A percentile compares a stretch with the other conserved stretches of the same genome.
Conservation (phyloP, 64 coral and sea anemone species). For the Acropora tenuis region DNA sequence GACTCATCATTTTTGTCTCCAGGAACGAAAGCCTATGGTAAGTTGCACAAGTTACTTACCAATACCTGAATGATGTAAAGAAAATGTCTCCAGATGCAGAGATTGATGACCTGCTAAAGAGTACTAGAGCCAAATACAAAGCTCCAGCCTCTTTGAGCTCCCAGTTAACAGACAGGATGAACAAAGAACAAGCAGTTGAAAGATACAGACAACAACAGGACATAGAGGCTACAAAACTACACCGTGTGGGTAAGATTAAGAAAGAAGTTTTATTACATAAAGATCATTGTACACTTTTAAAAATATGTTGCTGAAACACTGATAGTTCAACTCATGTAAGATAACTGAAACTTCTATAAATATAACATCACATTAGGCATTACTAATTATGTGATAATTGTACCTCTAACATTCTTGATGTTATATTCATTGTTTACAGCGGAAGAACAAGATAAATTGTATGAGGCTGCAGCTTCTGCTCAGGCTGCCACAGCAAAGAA, state of each 20-base stretch:
- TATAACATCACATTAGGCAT: not conserved
- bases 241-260: not conserved
- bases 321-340: not conserved
- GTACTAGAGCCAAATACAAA: not conserved
- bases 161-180: not conserved
- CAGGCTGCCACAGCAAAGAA: not conserved
- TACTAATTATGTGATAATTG: too few species aligned
- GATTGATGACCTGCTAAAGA: not conserved
- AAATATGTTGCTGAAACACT: too few species aligned
- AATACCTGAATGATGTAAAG: slow-evolving; percentile 17
- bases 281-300: not conserved
- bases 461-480: not conserved
- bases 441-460: not conserved
- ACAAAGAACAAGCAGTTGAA: not conserved
- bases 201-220: not conserved
- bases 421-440: not conserved
- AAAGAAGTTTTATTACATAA: not conserved
- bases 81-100: slow-evolving; percentile 8
- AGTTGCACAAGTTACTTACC: not conserved
- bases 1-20: not conserved
- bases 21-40: slow-evolving; percentile 29
- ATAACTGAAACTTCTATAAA: not conserved
- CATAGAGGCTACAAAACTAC: not conserved
- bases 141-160: not conserved
- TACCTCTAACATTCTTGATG: not conserved